phyloP scores from a whole-genome alignment of 2,797 vertebrate species.

The Rhynchotus rufescens region DNA sequence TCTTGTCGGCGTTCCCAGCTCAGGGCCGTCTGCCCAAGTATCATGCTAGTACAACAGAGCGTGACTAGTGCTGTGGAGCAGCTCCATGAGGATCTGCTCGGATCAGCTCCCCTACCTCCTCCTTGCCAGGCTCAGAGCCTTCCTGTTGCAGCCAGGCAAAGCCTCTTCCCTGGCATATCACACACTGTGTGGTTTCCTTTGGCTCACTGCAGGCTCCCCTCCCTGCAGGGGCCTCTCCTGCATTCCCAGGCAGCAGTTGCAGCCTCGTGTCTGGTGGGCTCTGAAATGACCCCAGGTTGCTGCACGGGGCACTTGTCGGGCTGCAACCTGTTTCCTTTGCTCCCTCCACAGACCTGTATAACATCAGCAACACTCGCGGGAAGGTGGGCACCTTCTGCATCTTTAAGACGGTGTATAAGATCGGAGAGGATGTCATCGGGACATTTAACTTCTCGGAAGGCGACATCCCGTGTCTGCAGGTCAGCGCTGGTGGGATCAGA shows the following conservation, averaged over 20 bases:
- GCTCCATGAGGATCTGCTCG: background rate
- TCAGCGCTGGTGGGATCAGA: slow-evolving; percentile 48
- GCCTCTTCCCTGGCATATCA: background rate
- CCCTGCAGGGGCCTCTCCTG: background rate
- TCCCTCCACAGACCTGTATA: slow-evolving; percentile 89
- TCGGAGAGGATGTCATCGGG: slow-evolving; percentile 95
- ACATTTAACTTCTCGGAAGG: slow-evolving; percentile 96
- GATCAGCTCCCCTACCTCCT: background rate
- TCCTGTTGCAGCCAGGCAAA: background rate
- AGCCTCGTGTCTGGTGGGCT: background rate
- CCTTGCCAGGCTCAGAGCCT: background rate
- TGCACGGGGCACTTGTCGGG: background rate
- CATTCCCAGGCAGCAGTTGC: accelerated
- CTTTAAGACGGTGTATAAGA: slow-evolving; percentile 95
- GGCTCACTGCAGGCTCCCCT: background rate
- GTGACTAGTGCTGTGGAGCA: background rate
- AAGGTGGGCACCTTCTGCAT: slow-evolving; percentile 97
- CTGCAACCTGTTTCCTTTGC: background rate
- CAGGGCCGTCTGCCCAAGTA: background rate
- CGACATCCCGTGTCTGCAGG: slow-evolving; percentile 96
- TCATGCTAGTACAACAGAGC: accelerated
- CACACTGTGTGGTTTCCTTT: background rate
- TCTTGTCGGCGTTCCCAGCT: background rate
- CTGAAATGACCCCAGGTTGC: background rate
- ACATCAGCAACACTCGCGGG: slow-evolving; percentile 93